Conservation (phyloP, 2,113 vertebrate genomes). For the Turnix velox region DNA sequence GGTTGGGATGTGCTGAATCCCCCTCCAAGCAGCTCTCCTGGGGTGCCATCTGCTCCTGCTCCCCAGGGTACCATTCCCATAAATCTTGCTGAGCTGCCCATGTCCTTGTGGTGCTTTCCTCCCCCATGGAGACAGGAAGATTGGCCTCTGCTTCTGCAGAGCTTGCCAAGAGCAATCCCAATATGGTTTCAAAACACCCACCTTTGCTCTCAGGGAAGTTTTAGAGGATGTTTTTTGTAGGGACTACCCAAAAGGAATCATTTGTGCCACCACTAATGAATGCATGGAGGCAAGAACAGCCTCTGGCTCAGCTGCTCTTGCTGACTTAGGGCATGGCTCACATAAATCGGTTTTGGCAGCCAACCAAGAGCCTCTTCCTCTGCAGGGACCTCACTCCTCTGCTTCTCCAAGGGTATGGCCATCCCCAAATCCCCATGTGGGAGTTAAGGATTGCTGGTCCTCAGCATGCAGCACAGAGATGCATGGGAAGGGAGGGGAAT, state of each 20-base stretch:
- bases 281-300: background rate
- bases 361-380: background rate
- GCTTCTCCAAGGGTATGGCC: background rate
- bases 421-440: fast-evolving
- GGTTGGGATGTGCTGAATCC: background rate
- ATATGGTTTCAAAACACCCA: background rate
- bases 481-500: background rate
- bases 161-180: background rate
- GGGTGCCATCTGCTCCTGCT: slow-evolving; percentile 33
- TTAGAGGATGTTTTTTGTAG: background rate
- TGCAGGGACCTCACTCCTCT: background rate
- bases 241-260: background rate
- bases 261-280: fast-evolving
- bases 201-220: background rate
- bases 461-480: fast-evolving
- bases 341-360: background rate
- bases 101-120: background rate
- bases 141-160: background rate
- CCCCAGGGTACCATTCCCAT: background rate
- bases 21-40: background rate
- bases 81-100: background rate
- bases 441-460: too few species aligned
- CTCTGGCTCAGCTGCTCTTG: background rate
- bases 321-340: fast-evolving
- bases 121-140: background rate